Percentiles rank a stretch among this genome's conserved stretches.
These are phyloP conservation scores for Tragelaphus imberbis DNA, from an alignment of 2,113 vertebrate genomes.

Conservation along the genomic window DNA sequence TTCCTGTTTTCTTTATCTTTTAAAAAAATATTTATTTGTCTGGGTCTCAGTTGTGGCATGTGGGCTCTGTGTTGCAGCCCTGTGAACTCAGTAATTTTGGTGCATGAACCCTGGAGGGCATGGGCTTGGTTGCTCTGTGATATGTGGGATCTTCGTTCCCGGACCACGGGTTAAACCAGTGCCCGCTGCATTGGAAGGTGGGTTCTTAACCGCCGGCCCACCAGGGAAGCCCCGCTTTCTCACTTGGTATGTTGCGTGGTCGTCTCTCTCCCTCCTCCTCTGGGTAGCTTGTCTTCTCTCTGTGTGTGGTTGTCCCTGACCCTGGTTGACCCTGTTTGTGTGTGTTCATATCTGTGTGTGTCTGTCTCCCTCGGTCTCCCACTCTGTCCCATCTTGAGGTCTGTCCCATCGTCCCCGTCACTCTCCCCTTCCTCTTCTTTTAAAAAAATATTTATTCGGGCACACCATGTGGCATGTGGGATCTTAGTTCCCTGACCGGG, in stretches of 20 bases:
- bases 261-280: not conserved
- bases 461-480: not conserved
- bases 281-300: not conserved
- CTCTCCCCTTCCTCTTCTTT: not conserved
- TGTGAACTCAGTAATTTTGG: not conserved
- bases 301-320: not conserved
- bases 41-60: not conserved
- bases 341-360: not conserved
- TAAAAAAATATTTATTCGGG: not conserved
- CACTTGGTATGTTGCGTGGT: not conserved
- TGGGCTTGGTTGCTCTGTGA: not conserved
- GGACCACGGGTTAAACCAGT: rapidly evolving
- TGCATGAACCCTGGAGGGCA: not conserved
- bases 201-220: not conserved
- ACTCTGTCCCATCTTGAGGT: not conserved
- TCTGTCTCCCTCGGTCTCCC: not conserved
- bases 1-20: not conserved
- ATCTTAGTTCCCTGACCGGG: not conserved
- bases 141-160: not conserved
- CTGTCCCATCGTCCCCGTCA: not conserved
- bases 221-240: not conserved
- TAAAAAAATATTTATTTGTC: not conserved
- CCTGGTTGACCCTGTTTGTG: not conserved
- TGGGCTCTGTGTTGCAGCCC: not conserved
- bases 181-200: not conserved